Evolutionary conservation across 37 sponge, comb jelly and placozoan species (phyloP), one percentile per base, ranked within the genome.

Genomic region (Theonella swinhoei): DNA sequence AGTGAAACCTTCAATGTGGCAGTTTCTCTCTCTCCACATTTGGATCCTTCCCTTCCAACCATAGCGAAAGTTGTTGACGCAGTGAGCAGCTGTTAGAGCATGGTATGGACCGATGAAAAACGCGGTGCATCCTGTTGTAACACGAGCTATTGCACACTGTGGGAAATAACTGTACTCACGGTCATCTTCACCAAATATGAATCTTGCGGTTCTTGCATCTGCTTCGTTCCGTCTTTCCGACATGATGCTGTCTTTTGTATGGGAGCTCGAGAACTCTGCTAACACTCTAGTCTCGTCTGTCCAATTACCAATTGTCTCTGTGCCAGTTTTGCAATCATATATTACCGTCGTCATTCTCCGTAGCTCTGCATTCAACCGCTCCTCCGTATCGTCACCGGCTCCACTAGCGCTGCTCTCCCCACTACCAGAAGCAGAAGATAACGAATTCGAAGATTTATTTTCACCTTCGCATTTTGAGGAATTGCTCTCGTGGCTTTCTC

Each of bases 41-140:
- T 71, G 60, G 3, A 70, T 29, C 22, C 31, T 28, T 1, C 41
- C 25, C 22, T 36, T n/a, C 82, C 82, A 81, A 24, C 47, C 41
- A 1, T 25, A 24, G 5, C 7, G 19, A 33, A 43, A 11, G 32
- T 5, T 29, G 62, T 81, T 60, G 24, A 81, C 82, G 43, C 82
- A 81, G 61, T 70, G 36, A 3, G 82, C 82, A 23, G 82, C 35
- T 0, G 82, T 81, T 11, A 81, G 39, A 36, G 82, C 82, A 33
- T 81, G 82, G 20, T 58, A 19, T 19, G 82, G 82, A 4, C 82
- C 72, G 26, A 81, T 60, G 28, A 71, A 33, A 20, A 81, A 81
- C 1, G 82, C 82, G 23, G 82, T 81, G 38, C 82, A 81, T 4
- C 82, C 72, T 39, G 54, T 47, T 14, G 54, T 47, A 47, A 47